Evolutionary conservation across 2,888 invertebrate species (phyloP).

Genomic region (Drosophila phalerata): DNA sequence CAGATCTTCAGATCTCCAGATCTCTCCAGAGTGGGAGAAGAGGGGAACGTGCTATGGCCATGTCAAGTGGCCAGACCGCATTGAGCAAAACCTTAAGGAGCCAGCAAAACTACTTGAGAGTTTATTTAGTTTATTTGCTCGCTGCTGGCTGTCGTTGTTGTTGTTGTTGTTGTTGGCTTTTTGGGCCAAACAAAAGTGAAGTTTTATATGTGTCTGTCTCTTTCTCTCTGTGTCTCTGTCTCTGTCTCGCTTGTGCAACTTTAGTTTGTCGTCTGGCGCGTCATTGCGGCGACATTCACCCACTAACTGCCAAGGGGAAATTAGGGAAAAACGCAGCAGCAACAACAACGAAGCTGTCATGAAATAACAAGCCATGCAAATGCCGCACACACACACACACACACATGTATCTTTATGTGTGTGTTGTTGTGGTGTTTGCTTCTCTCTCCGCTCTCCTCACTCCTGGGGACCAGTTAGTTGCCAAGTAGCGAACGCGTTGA

Average conservation of each 20-base stretch:
- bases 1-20: conserved; percentile 36
- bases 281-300: conserved; percentile 74
- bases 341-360: conserved; percentile 48
- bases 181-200: conserved; percentile 79
- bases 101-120: conserved; percentile 51
- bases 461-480: conserved; percentile 50
- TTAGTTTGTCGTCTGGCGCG: conserved; percentile 37
- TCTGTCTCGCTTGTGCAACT: neutral
- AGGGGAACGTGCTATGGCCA: conserved; percentile 6
- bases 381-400: conserved; percentile 8
- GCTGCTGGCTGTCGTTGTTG: conserved; percentile 20
- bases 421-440: conserved; percentile 15
- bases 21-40: conserved; percentile 15
- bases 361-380: conserved; percentile 70
- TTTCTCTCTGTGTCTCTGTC: neutral
- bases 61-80: conserved; percentile 61
- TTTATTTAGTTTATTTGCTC: conserved; percentile 49
- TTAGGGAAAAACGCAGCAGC: conserved; percentile 62
- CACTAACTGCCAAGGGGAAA: conserved; percentile 73
- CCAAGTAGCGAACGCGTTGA: conserved; percentile 75
- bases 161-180: conserved; percentile 45
- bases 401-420: conserved; percentile 21
- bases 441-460: conserved; percentile 25
- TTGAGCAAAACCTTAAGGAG: conserved; percentile 42
- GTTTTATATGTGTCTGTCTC: conserved; percentile 19